A percentile compares a stretch with the other conserved stretches of the same genome.
These are phyloP conservation scores for Halictus quadricinctus DNA, from an alignment of 2,888 invertebrate genomes.

Conservation along the genomic window DNA sequence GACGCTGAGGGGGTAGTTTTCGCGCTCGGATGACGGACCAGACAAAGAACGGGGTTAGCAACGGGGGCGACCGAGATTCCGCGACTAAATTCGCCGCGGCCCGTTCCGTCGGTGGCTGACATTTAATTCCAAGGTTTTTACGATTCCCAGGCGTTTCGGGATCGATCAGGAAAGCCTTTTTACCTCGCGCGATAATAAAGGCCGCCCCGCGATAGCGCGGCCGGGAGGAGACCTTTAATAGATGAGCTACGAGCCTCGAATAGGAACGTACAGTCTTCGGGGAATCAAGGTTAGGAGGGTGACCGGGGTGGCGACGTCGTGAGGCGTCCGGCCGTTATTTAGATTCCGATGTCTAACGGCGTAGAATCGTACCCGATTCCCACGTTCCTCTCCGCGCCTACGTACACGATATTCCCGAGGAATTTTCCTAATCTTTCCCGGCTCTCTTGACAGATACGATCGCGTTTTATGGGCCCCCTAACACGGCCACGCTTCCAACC, in stretches of 20 bases:
- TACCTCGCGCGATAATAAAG: slow-evolving; percentile 29
- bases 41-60: slow-evolving; percentile 1
- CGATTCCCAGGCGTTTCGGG: slow-evolving; percentile 10
- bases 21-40: neutral
- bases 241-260: slow-evolving; percentile 39
- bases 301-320: slow-evolving; percentile 6
- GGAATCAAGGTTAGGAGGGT: slow-evolving; percentile 38
- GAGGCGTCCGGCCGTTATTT: slow-evolving; percentile 42
- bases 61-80: slow-evolving; percentile 11
- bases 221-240: slow-evolving; percentile 33
- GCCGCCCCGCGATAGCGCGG: slow-evolving; percentile 27
- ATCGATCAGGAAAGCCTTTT: slow-evolving; percentile 40
- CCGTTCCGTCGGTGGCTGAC: neutral
- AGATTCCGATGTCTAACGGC: slow-evolving; percentile 24
- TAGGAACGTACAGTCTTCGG: slow-evolving; percentile 41
- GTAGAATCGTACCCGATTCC: slow-evolving; percentile 29
- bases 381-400: slow-evolving; percentile 17
- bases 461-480: slow-evolving; percentile 25
- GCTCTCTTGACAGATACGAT: slow-evolving; percentile 31
- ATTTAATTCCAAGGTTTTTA: neutral
- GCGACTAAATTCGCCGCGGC: slow-evolving; percentile 1
- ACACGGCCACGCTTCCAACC: neutral
- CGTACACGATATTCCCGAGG: slow-evolving; percentile 2
- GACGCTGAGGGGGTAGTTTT: neutral
- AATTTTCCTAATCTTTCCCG: slow-evolving; percentile 42